Evolutionary conservation across 2,888 invertebrate species (phyloP).

Genomic region (Catocala sponsa): DNA sequence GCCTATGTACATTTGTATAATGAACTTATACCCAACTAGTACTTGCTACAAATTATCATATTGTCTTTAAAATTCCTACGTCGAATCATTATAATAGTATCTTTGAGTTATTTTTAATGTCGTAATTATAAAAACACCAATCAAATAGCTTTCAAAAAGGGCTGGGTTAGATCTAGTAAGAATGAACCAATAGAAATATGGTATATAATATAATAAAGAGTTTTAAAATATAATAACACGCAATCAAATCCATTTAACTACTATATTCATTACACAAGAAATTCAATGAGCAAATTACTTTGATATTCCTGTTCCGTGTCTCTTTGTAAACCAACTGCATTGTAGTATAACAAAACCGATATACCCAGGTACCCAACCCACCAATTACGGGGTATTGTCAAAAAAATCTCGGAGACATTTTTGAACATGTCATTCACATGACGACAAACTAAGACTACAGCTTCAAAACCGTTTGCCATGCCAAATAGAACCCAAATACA

Average conservation of each 20-base stretch:
- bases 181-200: conserved; percentile 7
- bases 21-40: too few species aligned
- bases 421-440: conserved; percentile 83
- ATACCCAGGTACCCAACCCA: conserved; percentile 87
- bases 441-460: conserved; percentile 30
- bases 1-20: too few species aligned
- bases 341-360: conserved; percentile 81
- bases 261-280: conserved; percentile 62
- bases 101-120: too few species aligned
- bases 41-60: too few species aligned
- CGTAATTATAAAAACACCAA: too few species aligned
- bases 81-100: too few species aligned
- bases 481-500: conserved; percentile 53
- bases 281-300: conserved; percentile 78
- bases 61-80: too few species aligned
- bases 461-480: conserved; percentile 17
- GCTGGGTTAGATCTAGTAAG: background rate
- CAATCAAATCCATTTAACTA: conserved; percentile 57
- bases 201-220: conserved; percentile 24
- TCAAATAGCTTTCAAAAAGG: background rate
- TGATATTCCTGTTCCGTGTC: conserved; percentile 72
- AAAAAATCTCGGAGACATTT: conserved; percentile 85
- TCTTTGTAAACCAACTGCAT: conserved; percentile 76
- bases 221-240: conserved; percentile 37
- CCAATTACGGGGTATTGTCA: conserved; percentile 84